Conservation (phyloP, 2,113 vertebrate genomes). For the Tringa solitaria region DNA sequence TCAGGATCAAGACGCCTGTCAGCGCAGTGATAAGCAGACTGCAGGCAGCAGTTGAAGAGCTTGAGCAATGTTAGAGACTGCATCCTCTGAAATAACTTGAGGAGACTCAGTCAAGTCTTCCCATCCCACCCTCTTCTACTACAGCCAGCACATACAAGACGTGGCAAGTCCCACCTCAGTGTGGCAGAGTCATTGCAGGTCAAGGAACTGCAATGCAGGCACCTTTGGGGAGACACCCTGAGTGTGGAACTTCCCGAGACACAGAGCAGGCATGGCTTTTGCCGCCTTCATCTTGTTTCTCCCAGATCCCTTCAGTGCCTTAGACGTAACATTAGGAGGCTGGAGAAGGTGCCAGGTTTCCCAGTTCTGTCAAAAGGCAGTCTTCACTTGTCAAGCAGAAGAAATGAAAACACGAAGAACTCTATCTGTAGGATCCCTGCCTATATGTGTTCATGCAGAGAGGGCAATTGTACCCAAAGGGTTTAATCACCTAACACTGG, state of each 20-base stretch:
- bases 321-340: not conserved
- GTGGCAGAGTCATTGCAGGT: not conserved
- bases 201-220: not conserved
- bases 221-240: fast-evolving
- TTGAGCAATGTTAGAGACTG: not conserved
- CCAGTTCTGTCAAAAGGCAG: not conserved
- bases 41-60: not conserved
- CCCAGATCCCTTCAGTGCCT: not conserved
- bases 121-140: not conserved
- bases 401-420: not conserved
- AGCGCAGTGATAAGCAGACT: not conserved
- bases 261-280: not conserved
- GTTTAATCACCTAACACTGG: not conserved
- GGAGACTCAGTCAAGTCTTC: not conserved
- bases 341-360: not conserved
- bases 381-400: not conserved
- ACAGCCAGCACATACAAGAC: not conserved
- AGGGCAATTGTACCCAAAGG: not conserved
- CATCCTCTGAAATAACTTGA: not conserved
- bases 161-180: not conserved
- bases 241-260: not conserved
- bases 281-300: fast-evolving
- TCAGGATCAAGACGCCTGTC: not conserved
- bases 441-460: not conserved
- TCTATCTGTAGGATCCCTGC: not conserved